A percentile compares a stretch with the other conserved stretches of the same genome.
Conservation (phyloP, 2,113 vertebrate genomes). For the Gorsachius goisagi region DNA sequence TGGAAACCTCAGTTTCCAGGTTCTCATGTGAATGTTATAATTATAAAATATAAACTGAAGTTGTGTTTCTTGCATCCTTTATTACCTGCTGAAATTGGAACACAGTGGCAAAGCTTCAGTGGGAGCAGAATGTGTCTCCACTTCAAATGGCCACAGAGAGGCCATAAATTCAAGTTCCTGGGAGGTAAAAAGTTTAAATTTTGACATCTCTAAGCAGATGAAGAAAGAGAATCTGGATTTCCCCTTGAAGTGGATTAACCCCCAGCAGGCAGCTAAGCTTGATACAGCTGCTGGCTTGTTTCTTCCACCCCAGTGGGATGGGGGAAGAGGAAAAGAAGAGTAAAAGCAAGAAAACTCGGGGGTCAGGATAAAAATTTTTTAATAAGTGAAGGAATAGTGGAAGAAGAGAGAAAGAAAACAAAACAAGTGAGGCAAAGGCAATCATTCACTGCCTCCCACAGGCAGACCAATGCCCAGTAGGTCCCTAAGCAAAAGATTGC, state of each 20-base stretch:
- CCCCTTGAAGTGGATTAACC: background rate
- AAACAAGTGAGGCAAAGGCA: background rate
- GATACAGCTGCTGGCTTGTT: accelerated
- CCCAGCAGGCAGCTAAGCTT: background rate
- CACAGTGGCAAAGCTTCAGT: background rate
- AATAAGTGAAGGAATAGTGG: background rate
- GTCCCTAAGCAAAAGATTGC: background rate
- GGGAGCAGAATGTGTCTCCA: background rate
- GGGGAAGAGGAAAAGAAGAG: background rate
- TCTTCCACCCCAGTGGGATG: background rate
- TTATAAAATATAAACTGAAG: background rate
- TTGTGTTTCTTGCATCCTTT: background rate
- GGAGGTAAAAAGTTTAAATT: background rate
- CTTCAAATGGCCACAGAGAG: background rate
- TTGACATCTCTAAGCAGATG: background rate
- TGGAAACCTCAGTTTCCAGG: background rate
- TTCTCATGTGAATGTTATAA: background rate
- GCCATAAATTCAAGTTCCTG: background rate
- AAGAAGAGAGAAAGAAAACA: background rate
- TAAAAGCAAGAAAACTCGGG: background rate
- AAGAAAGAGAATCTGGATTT: background rate
- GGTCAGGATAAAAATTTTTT: background rate
- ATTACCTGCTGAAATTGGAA: background rate
- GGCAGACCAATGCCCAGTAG: background rate
- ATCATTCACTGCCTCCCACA: background rate